Evolutionary conservation across 2,797 vertebrate genomes (phyloP), one percentile per base, ranked within the genome.

Genomic region (Pseudochromis fuscus): DNA sequence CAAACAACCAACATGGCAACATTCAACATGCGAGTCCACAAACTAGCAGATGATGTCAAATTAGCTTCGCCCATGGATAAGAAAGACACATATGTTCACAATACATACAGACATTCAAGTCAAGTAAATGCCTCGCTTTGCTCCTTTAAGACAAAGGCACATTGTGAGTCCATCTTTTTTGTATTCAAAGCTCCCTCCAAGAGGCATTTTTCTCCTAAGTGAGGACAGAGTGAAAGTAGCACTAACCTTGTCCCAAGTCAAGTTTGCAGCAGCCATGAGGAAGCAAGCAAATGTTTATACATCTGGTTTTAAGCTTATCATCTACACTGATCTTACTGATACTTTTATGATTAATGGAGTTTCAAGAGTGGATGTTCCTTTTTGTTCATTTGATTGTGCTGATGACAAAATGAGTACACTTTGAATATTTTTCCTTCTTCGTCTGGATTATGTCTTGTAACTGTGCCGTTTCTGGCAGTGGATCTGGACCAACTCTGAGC

Each of bases 401-500:
- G 57, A 69, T 70, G 60, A 77, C 24, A 65, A 33, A 38, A 79
- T 59, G 53, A 19, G 10, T 65, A 6, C 15, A 37, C 23, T 21
- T 12, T 16, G 16, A 57, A 30, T 24, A 37, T 48, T 50, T 58
- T 67, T 56, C 38, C 35, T 13, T 27, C 31, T 61, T 46, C 53
- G 51, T 74, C 81, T 85, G 78, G 73, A 70, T 67, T 68, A 49
- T 69, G 7, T 86, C 59, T 75, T 31, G 24, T n/a, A 63, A 75
- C n/a, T 1, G 27, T 4, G 4, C 27, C 42, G 57, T 62, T 24
- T 24, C 73, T 51, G 55, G 64, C 33, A 18, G 23, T 19, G 7
- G 53, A 60, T 0, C 25, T 48, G 44, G 30, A 62, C 69, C 74
- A 79, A 75, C 55, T 74, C 42, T 37, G 50, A 56, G 48, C 28